phyloP scores from a whole-genome alignment of 1,140 invertebrate genomes.

The Eueides isabella region DNA sequence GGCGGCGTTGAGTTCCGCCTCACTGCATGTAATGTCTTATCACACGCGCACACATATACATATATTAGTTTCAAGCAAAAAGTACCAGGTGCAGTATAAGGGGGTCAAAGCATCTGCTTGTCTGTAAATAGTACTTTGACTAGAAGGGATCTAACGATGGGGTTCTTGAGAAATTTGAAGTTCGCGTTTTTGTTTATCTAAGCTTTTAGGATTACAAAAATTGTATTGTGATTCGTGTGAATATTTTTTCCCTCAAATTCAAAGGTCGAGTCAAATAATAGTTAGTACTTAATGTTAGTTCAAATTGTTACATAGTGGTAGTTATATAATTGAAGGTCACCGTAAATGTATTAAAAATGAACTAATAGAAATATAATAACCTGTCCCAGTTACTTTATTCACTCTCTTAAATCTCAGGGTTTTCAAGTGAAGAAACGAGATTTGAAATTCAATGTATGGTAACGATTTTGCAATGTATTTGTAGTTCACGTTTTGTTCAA shows the following conservation, averaged over 20 bases:
- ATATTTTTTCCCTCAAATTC: neutral
- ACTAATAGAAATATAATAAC: too few relatives aligned
- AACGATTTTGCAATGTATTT: neutral
- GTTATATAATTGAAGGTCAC: too few relatives aligned
- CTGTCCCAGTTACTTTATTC: too few relatives aligned
- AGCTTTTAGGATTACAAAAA: neutral
- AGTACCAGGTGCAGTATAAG: conserved; percentile 31
- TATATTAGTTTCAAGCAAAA: conserved; percentile 20
- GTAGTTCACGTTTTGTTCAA: neutral
- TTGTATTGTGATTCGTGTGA: neutral
- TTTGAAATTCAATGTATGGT: neutral
- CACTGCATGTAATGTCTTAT: too few relatives aligned
- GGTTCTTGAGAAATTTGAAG: conserved; percentile 16
- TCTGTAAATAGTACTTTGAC: conserved; percentile 19
- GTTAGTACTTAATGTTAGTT: too few relatives aligned
- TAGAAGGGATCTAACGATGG: conserved; percentile 12
- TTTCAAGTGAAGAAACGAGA: neutral
- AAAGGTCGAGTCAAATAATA: neutral
- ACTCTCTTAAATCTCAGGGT: neutral
- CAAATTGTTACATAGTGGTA: too few relatives aligned
- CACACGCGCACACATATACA: too few relatives aligned
- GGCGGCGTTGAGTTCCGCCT: too few relatives aligned
- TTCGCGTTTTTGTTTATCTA: conserved; percentile 13
- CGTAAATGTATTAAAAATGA: too few relatives aligned
- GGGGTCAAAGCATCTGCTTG: conserved; percentile 29